Conservation (phyloP, 2,797 vertebrate species). For the Perodicticus potto region DNA sequence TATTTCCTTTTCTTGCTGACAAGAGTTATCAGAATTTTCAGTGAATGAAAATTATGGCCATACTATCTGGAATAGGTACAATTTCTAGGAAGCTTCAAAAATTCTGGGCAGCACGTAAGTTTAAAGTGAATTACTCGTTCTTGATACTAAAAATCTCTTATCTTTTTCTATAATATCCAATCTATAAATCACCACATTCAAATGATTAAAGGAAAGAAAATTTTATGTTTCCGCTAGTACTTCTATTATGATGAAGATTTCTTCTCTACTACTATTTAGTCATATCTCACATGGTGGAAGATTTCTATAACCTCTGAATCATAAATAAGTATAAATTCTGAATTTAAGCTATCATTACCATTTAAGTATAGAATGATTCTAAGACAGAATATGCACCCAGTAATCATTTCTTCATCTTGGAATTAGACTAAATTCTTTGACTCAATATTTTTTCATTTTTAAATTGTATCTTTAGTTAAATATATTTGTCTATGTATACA, state of each 20-base stretch:
- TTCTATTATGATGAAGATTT: constrained; percentile 8
- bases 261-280: background rate
- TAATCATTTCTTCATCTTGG: background rate
- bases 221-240: background rate
- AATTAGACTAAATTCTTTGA: background rate
- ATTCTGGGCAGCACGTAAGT: constrained; percentile 47
- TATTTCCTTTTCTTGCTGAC: constrained; percentile 59
- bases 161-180: background rate
- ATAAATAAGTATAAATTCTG: background rate
- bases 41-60: constrained; percentile 53
- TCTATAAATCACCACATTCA: background rate
- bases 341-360: background rate
- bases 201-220: constrained; percentile 45
- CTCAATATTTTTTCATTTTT: background rate
- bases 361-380: background rate
- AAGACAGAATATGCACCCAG: background rate
- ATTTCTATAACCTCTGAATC: background rate
- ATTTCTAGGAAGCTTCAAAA: constrained; percentile 62
- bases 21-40: constrained; percentile 64
- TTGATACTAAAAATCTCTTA: background rate
- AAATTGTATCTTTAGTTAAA: background rate
- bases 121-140: constrained; percentile 60
- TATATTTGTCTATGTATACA: background rate
- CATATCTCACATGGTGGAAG: background rate
- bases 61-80: constrained; percentile 62